Evolutionary conservation across 2,113 vertebrate species (phyloP), one percentile per base, ranked within the genome.

Genomic region (Lathamus discolor): DNA sequence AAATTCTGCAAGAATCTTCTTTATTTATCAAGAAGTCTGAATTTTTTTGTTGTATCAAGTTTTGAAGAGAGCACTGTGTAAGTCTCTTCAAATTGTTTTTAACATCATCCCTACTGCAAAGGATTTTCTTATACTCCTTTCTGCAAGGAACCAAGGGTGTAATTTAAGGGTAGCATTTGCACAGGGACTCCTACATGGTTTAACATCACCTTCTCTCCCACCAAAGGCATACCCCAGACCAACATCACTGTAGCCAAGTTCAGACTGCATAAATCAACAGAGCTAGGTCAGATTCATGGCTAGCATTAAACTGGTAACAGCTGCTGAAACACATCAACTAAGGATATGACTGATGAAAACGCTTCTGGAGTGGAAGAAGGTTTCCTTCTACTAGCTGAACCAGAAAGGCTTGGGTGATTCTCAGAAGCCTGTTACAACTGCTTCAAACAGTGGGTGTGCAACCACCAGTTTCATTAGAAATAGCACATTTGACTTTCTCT

Each of bases 331-430:
- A 28, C 41, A 88, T 68, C 28, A 85, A n/a, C 31, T 57, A 49
- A 57, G 48, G 27, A 35, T 55, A 49, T 13, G 15, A 79, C 51
- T 66, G 62, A 85, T 23, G 52, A 68, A 95, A 90, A 78, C 62
- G 17, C 31, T 72, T 75, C 22, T 78, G 51, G 37, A 88, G 43
- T 39, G 81, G 69, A 90, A 90, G 78, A 41, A 79, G 14, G 18
- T 49, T 93, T 85, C 70, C 61, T 79, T 90, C 64, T 68, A 25
- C 67, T 25, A 73, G 75, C 76, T 89, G 83, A 95, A 91, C 62
- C 84, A 96, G 94, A 93, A 82, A 33, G 78, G 57, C 68, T 86
- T 81, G 68, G 76, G 51, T 86, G 63, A 87, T 54, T 83, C 82
- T 85, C 41, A 55, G 33, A 24, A 52, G 57, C 52, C 61, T 72